A percentile compares a stretch with the other conserved stretches of the same genome.
These are phyloP conservation scores for Acrocephalus arundinaceus DNA, from an alignment of 2,113 vertebrate species.

Conservation along the genomic window DNA sequence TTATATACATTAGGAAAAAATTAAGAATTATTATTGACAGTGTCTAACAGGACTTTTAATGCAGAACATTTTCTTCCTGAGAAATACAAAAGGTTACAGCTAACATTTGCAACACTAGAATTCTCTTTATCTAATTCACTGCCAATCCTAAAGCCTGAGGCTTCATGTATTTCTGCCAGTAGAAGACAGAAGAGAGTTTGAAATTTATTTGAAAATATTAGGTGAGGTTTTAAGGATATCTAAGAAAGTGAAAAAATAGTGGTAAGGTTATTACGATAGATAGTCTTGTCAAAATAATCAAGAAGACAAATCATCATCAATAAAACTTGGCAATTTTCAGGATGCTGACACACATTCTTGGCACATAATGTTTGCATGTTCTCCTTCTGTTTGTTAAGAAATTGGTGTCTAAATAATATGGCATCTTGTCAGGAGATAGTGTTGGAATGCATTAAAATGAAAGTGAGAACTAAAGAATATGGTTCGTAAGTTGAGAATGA, in stretches of 20 bases:
- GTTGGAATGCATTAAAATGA: constrained; percentile 3
- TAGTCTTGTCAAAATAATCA: constrained; percentile 41
- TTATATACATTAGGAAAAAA: background rate
- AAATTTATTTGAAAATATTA: constrained; percentile 12
- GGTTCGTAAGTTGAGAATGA: background rate
- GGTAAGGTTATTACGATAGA: background rate
- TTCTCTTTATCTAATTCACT: background rate
- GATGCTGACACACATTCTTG: background rate
- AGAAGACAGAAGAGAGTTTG: constrained; percentile 12
- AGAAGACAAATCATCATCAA: background rate
- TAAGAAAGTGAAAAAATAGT: background rate
- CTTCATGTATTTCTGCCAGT: background rate
- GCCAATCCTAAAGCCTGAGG: background rate
- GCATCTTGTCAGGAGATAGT: background rate
- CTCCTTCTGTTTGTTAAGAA: constrained; percentile 34
- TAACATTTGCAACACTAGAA: background rate
- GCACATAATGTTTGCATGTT: background rate
- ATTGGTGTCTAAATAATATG: constrained; percentile 8
- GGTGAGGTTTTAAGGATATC: background rate
- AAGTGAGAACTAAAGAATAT: background rate
- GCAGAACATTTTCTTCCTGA: background rate
- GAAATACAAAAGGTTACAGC: background rate
- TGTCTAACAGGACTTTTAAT: background rate
- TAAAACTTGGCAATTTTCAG: constrained; percentile 18
- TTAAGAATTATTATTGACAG: background rate